Conservation (phyloP, 2,797 vertebrate species). For the Myripristis jacobus region DNA sequence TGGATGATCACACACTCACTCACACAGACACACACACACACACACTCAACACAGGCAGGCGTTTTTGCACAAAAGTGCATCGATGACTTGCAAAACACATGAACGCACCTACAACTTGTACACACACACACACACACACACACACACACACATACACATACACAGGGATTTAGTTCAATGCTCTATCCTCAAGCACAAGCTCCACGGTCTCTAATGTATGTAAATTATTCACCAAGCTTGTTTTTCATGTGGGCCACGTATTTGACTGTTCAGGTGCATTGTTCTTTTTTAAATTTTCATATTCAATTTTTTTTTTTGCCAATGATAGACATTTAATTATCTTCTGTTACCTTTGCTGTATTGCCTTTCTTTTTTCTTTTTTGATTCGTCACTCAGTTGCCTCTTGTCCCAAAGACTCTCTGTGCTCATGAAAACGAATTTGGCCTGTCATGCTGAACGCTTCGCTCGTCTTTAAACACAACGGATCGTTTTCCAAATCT, state of each 20-base stretch:
- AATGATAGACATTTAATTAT: neutral
- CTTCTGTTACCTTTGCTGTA: neutral
- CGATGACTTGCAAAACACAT: neutral
- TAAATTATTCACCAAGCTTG: neutral
- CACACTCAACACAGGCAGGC: neutral
- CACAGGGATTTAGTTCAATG: slow-evolving; percentile 27
- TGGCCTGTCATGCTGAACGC: no score
- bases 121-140: neutral
- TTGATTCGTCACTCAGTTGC: neutral
- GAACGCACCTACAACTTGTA: neutral
- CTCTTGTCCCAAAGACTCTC: no score
- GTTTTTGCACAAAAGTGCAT: neutral
- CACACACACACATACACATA: neutral
- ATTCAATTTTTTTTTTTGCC: neutral
- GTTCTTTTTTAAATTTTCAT: slow-evolving; percentile 9
- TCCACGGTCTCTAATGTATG: neutral
- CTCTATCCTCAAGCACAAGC: slow-evolving; percentile 8
- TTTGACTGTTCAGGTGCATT: slow-evolving; percentile 27
- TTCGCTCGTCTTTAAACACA: no score
- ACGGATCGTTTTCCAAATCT: no score
- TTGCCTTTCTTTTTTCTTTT: neutral
- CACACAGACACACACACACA: no score
- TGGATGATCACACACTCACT: no score
- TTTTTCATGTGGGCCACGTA: slow-evolving; percentile 1
- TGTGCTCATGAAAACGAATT: no score